Evolutionary conservation across 2,113 vertebrate genomes (phyloP).

Genomic region (Crotalus helleri): DNA sequence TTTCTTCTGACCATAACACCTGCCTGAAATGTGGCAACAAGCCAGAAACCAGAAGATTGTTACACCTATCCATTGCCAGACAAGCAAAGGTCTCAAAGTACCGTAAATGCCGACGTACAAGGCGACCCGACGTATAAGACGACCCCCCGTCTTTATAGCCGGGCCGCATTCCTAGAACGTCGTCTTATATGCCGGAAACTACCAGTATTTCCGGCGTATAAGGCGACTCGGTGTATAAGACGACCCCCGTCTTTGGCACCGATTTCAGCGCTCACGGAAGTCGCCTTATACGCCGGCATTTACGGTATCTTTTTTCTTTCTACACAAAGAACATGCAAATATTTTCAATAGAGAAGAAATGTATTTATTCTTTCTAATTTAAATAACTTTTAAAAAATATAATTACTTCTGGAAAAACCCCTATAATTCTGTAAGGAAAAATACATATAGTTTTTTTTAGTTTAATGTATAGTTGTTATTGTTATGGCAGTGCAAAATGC

Average conservation of each 20-base stretch:
- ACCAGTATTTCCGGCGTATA: too few species aligned
- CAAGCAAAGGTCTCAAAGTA: slow-evolving; percentile 35
- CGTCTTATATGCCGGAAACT: too few species aligned
- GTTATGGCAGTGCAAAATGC: not conserved
- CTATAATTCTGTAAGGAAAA: not conserved
- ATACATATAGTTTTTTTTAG: not conserved
- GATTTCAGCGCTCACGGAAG: too few species aligned
- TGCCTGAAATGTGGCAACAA: slow-evolving; percentile 51
- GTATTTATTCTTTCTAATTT: slow-evolving; percentile 27
- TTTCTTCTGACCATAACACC: slow-evolving; percentile 46
- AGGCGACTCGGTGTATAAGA: too few species aligned
- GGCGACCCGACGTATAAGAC: too few species aligned
- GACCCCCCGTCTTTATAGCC: too few species aligned
- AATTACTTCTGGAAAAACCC: not conserved
- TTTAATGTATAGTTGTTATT: not conserved
- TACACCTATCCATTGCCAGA: slow-evolving; percentile 54
- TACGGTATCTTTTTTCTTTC: not conserved
- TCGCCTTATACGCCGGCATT: too few species aligned
- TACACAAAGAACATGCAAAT: slow-evolving; percentile 48
- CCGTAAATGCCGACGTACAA: too few species aligned
- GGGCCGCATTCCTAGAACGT: too few species aligned
- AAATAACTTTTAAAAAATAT: not conserved
- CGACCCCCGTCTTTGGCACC: too few species aligned
- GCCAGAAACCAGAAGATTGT: slow-evolving; percentile 60
- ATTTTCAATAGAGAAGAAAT: slow-evolving; percentile 15